A percentile compares a stretch with the other conserved stretches of the same genome.
Conservation (phyloP, 2,797 vertebrate species). For the Enteromius trimaculatus region DNA sequence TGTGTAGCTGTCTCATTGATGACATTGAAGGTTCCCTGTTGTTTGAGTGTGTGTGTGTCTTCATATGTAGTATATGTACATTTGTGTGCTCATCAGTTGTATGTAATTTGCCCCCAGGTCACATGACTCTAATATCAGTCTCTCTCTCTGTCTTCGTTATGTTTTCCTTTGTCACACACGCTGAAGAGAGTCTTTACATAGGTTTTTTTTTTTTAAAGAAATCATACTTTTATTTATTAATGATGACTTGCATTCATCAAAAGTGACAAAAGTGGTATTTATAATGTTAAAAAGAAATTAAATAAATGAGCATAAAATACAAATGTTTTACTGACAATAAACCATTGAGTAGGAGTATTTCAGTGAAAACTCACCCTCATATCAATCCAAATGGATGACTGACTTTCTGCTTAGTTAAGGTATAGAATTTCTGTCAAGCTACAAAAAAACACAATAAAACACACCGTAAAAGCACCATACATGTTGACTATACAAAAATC, state of each 20-base stretch:
- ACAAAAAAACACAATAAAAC: background rate
- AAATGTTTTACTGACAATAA: background rate
- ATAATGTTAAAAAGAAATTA: background rate
- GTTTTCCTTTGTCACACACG: background rate
- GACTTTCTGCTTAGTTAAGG: background rate
- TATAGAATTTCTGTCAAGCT: background rate
- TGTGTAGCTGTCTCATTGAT: conserved; percentile 28
- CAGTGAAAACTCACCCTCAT: background rate
- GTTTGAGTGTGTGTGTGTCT: background rate
- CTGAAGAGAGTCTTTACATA: background rate
- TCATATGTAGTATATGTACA: background rate
- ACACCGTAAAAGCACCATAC: background rate
- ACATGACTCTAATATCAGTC: background rate
- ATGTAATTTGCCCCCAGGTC: conserved; percentile 6
- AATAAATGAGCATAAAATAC: background rate
- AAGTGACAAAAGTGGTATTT: background rate
- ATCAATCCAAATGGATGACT: background rate
- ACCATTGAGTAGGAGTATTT: background rate
- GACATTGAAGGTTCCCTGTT: conserved; percentile 11
- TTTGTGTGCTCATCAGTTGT: background rate
- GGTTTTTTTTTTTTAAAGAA: no score
- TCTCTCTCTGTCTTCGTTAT: conserved; percentile 19
- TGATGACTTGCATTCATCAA: background rate
- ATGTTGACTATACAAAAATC: background rate
- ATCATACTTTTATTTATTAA: background rate